Base-by-base conservation (phyloP, 2,113 vertebrate species). In the Psittacus erithacus region DNA sequence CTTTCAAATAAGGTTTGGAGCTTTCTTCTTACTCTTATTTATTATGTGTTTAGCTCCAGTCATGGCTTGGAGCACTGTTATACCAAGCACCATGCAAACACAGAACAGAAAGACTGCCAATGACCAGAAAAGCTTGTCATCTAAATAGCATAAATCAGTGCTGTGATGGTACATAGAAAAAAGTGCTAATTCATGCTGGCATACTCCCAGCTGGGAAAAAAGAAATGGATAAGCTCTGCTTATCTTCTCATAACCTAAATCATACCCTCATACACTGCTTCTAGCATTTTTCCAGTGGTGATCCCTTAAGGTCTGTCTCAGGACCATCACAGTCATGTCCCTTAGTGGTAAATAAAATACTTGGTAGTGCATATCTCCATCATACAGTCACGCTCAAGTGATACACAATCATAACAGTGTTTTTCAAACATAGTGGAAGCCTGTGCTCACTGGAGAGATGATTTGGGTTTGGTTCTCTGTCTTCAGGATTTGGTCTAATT, bases 11-110 rank as follows among this genome's bases (percentile, higher is more conserved):
- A 57, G 0, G 0, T 88, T 95, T 90, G 17, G 31, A 47, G 33
- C 71, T 94, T 82, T 94, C 62, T 82, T 88, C 43, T 86, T 79
- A 44, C 43, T 33, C 38, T 88, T 91, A 92, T 73, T 91, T 87
- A 85, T 91, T 77, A 80, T 8, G 70, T 90, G 78, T 63, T 94
- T 92, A 79, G 67, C 71, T 90, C n/a, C 35, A 70, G 59, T 20
- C 39, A 4, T 67, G 63, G 16, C 23, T 46, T 91, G 71, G 49
- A 77, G 71, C 70, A 76, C 49, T 20, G 9, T 82, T 87, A 85
- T 35, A 49, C 44, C 55, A 90, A 70, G 79, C 50, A 88, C 43
- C 68, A 46, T 25, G 43, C 78, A 94, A 93, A 90, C n/a, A 70
- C n/a, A 70, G 82, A 89, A 64, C 46, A 95, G 88, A 82, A 89